These are phyloP conservation scores for Oreochromis aureus DNA, from an alignment of 2,113 vertebrate species.

Conservation along the genomic window DNA sequence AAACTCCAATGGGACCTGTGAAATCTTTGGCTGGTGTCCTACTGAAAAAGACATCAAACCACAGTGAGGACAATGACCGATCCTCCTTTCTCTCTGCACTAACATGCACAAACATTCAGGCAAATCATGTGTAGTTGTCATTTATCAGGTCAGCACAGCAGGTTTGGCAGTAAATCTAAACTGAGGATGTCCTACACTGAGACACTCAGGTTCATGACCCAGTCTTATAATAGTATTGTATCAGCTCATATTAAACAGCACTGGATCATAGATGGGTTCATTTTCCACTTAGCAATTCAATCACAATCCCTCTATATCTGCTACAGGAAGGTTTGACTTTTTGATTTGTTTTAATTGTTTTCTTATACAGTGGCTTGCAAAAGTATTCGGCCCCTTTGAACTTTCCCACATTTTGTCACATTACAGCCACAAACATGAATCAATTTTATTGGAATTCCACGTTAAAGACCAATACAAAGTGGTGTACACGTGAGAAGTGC, in stretches of 20 bases:
- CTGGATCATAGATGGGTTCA: background rate
- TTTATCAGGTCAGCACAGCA: background rate
- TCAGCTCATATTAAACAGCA: background rate
- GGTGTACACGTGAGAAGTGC: too few species aligned
- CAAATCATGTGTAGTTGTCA: background rate
- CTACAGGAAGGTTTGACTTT: background rate
- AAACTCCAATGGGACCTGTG: conserved; percentile 78
- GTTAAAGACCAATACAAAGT: too few species aligned
- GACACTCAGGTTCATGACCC: background rate
- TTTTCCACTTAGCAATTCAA: background rate
- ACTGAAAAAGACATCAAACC: conserved; percentile 63
- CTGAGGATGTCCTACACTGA: background rate
- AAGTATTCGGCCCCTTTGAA: too few species aligned
- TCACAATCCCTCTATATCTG: background rate
- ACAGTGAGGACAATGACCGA: conserved; percentile 40
- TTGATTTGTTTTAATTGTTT: background rate
- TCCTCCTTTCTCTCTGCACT: background rate
- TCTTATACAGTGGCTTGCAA: too few species aligned
- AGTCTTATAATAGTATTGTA: background rate
- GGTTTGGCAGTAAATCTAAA: background rate
- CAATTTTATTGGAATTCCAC: too few species aligned
- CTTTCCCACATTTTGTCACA: too few species aligned
- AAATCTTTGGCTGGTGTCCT: conserved; percentile 90
- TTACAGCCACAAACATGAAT: too few species aligned
- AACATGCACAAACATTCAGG: background rate